phyloP scores from a whole-genome alignment of 2,113 vertebrate genomes.

The Sarotherodon lohbergeri region DNA sequence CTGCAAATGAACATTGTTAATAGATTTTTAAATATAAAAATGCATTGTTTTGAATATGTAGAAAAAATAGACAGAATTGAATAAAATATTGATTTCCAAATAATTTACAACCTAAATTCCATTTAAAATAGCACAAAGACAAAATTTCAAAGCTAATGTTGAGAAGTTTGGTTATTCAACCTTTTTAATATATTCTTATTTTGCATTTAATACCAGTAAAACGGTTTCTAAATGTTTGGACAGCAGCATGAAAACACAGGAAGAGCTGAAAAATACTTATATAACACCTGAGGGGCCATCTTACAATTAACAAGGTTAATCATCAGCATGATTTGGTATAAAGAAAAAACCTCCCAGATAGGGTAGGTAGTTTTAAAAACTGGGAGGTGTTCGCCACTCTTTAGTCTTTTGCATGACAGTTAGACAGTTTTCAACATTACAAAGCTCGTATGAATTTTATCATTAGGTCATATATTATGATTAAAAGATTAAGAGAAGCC shows the following conservation, averaged over 20 bases:
- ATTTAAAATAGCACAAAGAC: background rate
- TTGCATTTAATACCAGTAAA: background rate
- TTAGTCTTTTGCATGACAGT: background rate
- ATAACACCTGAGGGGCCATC: background rate
- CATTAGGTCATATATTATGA: background rate
- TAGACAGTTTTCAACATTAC: background rate
- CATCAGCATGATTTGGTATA: background rate
- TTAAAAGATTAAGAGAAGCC: background rate
- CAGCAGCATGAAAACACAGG: background rate
- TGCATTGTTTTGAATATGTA: background rate
- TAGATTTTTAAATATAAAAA: background rate
- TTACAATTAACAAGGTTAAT: background rate
- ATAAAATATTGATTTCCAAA: background rate
- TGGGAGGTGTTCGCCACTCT: background rate
- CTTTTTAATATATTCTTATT: background rate
- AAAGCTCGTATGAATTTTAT: background rate
- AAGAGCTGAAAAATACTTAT: background rate
- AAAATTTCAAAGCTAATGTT: background rate
- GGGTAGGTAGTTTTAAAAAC: background rate
- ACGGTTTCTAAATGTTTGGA: background rate
- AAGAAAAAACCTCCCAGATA: background rate
- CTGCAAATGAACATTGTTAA: background rate
- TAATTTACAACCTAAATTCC: background rate
- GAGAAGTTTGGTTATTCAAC: background rate
- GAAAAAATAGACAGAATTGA: background rate